These are phyloP conservation scores for Halictus ligatus DNA, from an alignment of 2,888 invertebrate species.

Conservation along the genomic window DNA sequence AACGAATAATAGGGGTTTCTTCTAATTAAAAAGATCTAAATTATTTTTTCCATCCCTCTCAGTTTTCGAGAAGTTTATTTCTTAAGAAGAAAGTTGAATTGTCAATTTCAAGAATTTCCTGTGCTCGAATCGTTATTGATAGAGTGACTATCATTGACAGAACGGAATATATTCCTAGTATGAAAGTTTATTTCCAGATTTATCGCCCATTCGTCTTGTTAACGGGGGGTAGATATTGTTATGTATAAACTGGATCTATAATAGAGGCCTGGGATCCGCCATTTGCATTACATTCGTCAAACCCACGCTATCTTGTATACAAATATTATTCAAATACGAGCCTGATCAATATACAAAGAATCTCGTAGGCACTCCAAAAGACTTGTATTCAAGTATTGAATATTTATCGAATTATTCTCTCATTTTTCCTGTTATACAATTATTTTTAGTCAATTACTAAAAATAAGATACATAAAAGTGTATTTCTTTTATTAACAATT, in stretches of 20 bases:
- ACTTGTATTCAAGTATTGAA: slow-evolving; percentile 42
- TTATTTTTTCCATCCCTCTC: no score
- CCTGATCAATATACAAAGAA: slow-evolving; percentile 47
- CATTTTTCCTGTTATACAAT: neutral
- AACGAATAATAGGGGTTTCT: no score
- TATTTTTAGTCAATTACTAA: no score
- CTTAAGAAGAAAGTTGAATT: no score
- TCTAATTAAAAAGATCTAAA: no score
- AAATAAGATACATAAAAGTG: no score
- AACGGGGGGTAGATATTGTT: neutral
- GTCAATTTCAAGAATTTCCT: no score
- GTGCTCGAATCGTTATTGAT: no score
- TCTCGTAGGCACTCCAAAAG: slow-evolving; percentile 33
- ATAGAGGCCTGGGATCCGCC: slow-evolving; percentile 15
- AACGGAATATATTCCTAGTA: no score
- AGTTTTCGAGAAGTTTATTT: no score
- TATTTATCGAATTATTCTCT: neutral
- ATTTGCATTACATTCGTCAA: slow-evolving; percentile 46
- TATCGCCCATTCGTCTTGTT: neutral
- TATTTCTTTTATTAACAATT: no score
- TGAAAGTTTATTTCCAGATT: neutral
- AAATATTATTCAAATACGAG: slow-evolving; percentile 34
- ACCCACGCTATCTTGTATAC: slow-evolving; percentile 46
- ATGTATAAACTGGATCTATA: neutral
- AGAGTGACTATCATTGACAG: no score